A percentile compares a stretch with the other conserved stretches of the same genome.
These are phyloP conservation scores for Disparrhopalites patrizii DNA, from an alignment of 2,888 invertebrate genomes.

Conservation along the genomic window DNA sequence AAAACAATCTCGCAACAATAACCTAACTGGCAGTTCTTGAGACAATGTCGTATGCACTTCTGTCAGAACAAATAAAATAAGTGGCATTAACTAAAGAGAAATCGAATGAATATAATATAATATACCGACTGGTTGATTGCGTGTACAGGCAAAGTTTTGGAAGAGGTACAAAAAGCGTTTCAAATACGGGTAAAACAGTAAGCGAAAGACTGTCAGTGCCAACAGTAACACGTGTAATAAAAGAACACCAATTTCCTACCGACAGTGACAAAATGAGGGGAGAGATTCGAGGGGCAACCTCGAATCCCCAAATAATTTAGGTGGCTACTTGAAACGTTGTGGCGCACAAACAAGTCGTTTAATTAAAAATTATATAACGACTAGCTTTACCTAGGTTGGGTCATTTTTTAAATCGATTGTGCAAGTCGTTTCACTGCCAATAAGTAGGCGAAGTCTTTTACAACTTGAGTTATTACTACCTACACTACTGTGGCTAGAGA, in stretches of 20 bases:
- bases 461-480: not conserved
- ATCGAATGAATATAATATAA: not conserved
- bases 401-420: conserved; percentile 24
- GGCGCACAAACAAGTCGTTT: not conserved
- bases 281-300: not conserved
- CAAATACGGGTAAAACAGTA: not conserved
- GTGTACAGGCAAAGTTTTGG: not conserved
- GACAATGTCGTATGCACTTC: too few relatives aligned
- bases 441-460: conserved; percentile 18
- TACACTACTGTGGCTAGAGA: not conserved
- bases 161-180: conserved; percentile 10
- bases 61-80: too few relatives aligned
- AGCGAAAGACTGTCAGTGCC: not conserved
- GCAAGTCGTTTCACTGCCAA: conserved; percentile 15
- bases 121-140: not conserved
- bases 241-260: too few relatives aligned
- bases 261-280: not conserved
- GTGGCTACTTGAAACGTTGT: not conserved
- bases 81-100: too few relatives aligned
- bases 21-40: too few relatives aligned
- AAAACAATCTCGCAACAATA: too few relatives aligned
- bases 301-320: not conserved
- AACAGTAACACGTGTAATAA: not conserved
- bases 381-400: conserved; percentile 20
- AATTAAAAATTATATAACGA: not conserved